Conservation (phyloP, 2,888 invertebrate species). For the Drosophila antonietae region DNA sequence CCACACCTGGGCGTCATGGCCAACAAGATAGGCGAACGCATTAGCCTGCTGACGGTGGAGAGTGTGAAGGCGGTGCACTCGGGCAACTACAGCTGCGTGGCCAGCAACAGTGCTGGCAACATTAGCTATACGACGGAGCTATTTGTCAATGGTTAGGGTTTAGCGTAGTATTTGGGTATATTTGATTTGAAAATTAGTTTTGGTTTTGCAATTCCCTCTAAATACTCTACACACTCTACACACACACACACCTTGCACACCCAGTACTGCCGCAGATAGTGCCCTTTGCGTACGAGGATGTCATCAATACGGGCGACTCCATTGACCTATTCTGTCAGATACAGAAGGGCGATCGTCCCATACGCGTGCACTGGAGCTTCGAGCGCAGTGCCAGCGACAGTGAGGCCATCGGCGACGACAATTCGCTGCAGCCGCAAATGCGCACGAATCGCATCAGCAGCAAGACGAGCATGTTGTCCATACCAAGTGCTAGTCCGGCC, state of each 20-base stretch:
- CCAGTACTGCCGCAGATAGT: conserved; percentile 91
- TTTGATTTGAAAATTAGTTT: conserved; percentile 36
- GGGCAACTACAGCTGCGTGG: conserved; percentile 89
- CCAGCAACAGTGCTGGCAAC: conserved; percentile 87
- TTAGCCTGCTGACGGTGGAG: conserved; percentile 89
- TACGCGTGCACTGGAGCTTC: conserved; percentile 88
- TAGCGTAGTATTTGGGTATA: conserved; percentile 47
- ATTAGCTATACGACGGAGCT: conserved; percentile 87
- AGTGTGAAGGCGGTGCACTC: conserved; percentile 89
- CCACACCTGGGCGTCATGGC: conserved; percentile 87
- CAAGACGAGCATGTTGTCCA: conserved; percentile 88
- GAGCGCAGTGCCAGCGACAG: conserved; percentile 74
- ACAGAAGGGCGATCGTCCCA: conserved; percentile 89
- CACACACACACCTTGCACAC: conserved; percentile 11
- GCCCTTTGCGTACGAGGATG: conserved; percentile 90
- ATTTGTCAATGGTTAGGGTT: conserved; percentile 87
- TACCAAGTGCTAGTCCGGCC: conserved; percentile 86
- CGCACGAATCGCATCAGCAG: conserved; percentile 87
- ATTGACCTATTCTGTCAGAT: conserved; percentile 90
- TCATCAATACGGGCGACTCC: conserved; percentile 89
- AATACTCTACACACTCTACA: conserved; percentile 8
- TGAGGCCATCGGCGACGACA: conserved; percentile 37
- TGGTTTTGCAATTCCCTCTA: conserved; percentile 14
- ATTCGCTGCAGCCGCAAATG: conserved; percentile 83
- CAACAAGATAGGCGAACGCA: conserved; percentile 88